These are phyloP conservation scores for Scaptomyza polygonia DNA, from an alignment of 2,888 invertebrate species.

Conservation along the genomic window DNA sequence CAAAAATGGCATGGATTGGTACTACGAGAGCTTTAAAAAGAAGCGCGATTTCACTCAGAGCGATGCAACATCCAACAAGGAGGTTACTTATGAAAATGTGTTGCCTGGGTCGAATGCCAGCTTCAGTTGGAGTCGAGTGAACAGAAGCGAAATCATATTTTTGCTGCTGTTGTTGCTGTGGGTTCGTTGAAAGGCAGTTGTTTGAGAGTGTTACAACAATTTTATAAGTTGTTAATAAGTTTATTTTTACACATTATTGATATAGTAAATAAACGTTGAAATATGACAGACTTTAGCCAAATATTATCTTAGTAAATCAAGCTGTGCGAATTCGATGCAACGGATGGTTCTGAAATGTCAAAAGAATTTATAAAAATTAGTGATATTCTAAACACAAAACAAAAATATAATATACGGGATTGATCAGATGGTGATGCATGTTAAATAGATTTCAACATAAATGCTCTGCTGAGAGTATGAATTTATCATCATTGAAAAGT, in stretches of 20 bases:
- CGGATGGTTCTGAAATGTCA: conserved; percentile 18
- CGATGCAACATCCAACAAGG: conserved; percentile 37
- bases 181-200: conserved; percentile 26
- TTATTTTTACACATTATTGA: conserved; percentile 39
- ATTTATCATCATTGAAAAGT: too few relatives aligned
- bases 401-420: neutral
- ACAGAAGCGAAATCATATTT: conserved; percentile 28
- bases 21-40: conserved; percentile 90
- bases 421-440: too few relatives aligned
- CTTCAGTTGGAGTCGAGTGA: conserved; percentile 18
- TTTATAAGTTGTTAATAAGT: conserved; percentile 55
- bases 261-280: conserved; percentile 36
- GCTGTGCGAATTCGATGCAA: too few relatives aligned
- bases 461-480: too few relatives aligned
- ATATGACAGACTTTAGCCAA: conserved; percentile 17
- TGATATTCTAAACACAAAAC: neutral
- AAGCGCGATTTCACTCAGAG: conserved; percentile 63
- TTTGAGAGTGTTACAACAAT: conserved; percentile 49
- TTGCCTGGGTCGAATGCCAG: conserved; percentile 20
- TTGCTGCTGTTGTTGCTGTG: conserved; percentile 46
- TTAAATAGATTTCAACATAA: too few relatives aligned
- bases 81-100: conserved; percentile 34
- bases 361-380: conserved; percentile 24
- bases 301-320: neutral
- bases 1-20: conserved; percentile 90